phyloP scores from a whole-genome alignment of 2,797 vertebrate genomes.

The Simalia tracyae region DNA sequence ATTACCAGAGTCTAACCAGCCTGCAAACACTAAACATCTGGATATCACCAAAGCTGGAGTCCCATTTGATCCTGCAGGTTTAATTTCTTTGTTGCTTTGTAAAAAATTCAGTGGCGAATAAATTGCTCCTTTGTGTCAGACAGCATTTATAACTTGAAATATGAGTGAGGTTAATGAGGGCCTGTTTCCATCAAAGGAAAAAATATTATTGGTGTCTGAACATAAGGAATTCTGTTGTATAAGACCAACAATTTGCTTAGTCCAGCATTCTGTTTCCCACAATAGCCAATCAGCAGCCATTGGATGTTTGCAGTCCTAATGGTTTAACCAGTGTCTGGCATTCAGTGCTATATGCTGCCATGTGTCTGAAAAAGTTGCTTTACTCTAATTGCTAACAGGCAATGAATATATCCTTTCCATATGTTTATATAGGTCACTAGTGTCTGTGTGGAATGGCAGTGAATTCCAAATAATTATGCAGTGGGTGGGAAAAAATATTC shows the following conservation, averaged over 20 bases:
- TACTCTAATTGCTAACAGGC: not conserved
- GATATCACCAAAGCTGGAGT: constrained; percentile 18
- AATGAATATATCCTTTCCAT: not conserved
- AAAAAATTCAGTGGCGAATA: not conserved
- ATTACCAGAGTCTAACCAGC: not conserved
- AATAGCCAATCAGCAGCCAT: not conserved
- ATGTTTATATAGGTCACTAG: not conserved
- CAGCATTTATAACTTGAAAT: not conserved
- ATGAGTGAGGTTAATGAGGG: not conserved
- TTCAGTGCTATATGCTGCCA: not conserved
- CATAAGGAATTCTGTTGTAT: not conserved
- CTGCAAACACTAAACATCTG: not conserved
- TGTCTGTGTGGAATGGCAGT: not conserved
- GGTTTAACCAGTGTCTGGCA: not conserved
- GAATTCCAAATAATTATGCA: not conserved
- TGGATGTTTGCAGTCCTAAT: not conserved
- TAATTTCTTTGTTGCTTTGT: not conserved
- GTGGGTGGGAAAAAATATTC: not conserved
- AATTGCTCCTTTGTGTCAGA: not conserved
- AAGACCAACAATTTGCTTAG: not conserved
- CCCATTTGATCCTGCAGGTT: constrained; percentile 10
- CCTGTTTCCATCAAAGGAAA: not conserved
- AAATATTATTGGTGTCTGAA: not conserved
- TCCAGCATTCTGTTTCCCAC: not conserved
- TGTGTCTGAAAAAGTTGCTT: not conserved